Base-by-base conservation (phyloP, 2,113 vertebrate genomes). In the Phaethon lepturus region DNA sequence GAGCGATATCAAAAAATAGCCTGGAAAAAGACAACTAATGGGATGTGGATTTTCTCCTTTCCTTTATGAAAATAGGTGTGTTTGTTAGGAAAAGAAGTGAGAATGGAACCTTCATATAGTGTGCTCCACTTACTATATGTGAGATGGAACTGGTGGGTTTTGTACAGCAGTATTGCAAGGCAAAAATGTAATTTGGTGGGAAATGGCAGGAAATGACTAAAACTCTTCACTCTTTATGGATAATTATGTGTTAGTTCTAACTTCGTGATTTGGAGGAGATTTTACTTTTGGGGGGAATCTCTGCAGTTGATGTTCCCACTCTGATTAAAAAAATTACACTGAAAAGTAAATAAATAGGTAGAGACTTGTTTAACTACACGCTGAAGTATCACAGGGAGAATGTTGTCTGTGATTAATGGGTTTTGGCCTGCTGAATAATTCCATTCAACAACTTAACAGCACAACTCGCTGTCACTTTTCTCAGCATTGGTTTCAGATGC, bases 401-500 rank as follows among this genome's bases (percentile, higher is more conserved):
- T 10, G 14, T 66, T 90, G n/a, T 31, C 38, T 55, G 56, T 97
- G 95, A 97, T 97, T 95, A 92, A 97, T 96, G 85, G 69, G 55
- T 33, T 87, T 89, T 93, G 88, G 88, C 42, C 71, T 50, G 69
- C 33, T 90, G 80, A 92, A 89, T 94, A 93, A 94, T 93, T 94
- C 78, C 47, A 64, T 87, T 95, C 79, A 96, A 73, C 50, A 62
- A 58, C 64, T 90, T 87, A 86, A 17, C 92, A 86, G 75, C 59
- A 60, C 68, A 91, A 82, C 45, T 85, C 1, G 0, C 67, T 88
- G 62, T 94, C 67, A 69, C 56, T 94, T 91, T 94, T 93, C 77
- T 91, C 38, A 3, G 55, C 45, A 14, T 17, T 80, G 59, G 29
- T 76, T 86, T 96, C 85, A 96, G 83, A 84, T 62, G 60, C 49